Percentiles rank a stretch among this genome's conserved stretches.
Conservation (phyloP, 2,797 vertebrate genomes). For the Cuniculus paca region DNA sequence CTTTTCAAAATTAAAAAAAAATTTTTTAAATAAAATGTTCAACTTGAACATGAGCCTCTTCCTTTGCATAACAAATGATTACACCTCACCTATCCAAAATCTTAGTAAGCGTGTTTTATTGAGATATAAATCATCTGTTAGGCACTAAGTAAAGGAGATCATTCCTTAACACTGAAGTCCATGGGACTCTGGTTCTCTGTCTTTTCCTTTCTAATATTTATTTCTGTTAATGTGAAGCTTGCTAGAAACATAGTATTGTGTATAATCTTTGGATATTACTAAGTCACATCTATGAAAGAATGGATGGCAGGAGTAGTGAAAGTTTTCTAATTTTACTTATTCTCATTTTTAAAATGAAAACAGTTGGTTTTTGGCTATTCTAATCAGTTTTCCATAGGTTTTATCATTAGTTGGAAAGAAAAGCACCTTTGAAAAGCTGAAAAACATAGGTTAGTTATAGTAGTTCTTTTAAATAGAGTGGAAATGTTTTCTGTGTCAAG, state of each 20-base stretch:
- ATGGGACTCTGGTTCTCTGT: background rate
- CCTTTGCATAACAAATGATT: background rate
- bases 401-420: background rate
- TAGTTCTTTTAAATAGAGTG: background rate
- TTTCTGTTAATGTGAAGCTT: background rate
- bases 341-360: background rate
- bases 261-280: background rate
- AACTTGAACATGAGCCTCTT: background rate
- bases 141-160: background rate
- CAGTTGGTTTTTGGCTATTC: background rate
- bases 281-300: background rate
- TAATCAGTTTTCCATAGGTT: background rate
- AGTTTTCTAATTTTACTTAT: background rate
- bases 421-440: background rate
- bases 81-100: background rate
- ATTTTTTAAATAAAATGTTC: conserved; percentile 8
- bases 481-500: background rate
- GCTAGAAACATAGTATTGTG: background rate
- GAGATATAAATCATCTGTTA: background rate
- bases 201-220: background rate
- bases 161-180: background rate
- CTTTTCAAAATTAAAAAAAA: too few species aligned
- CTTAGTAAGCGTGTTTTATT: background rate
- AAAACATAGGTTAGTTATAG: background rate
- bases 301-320: background rate